phyloP scores from a whole-genome alignment of 2,797 vertebrate genomes.

The Malurus splendens region DNA sequence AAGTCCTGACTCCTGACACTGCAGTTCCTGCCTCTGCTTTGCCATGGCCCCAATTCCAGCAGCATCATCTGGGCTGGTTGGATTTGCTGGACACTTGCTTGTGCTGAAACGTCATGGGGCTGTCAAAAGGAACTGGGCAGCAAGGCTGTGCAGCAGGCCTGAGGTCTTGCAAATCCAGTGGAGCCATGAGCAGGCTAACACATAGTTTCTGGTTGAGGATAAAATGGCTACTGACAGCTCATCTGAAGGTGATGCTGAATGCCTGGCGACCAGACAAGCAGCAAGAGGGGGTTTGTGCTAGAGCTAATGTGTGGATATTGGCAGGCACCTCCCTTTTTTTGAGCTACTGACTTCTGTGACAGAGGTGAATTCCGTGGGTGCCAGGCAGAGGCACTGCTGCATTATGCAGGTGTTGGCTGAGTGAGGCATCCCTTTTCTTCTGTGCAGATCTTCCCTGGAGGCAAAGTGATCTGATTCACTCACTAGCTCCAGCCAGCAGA shows the following conservation, averaged over 20 bases:
- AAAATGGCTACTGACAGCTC: neutral
- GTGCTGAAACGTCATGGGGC: neutral
- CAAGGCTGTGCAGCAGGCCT: neutral
- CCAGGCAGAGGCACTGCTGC: neutral
- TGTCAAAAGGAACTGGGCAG: neutral
- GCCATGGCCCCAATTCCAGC: constrained; percentile 23
- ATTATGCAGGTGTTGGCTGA: neutral
- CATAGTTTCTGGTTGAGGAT: neutral
- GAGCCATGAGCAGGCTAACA: neutral
- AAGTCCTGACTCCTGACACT: constrained; percentile 65
- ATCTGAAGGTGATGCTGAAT: neutral
- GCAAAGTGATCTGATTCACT: neutral
- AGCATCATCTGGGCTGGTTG: neutral
- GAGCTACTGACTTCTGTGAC: neutral
- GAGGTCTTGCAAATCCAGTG: rapidly evolving
- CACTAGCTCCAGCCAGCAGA: neutral
- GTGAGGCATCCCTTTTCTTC: neutral
- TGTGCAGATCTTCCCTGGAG: neutral
- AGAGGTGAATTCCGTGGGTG: neutral
- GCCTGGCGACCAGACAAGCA: neutral
- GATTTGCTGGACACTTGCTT: neutral
- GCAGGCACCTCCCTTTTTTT: neutral
- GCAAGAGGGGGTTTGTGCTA: neutral
- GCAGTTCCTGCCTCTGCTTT: constrained; percentile 20
- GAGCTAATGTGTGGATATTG: rapidly evolving